Base-by-base conservation (phyloP, 2,797 vertebrate species). In the Pangasius mekongensis region DNA sequence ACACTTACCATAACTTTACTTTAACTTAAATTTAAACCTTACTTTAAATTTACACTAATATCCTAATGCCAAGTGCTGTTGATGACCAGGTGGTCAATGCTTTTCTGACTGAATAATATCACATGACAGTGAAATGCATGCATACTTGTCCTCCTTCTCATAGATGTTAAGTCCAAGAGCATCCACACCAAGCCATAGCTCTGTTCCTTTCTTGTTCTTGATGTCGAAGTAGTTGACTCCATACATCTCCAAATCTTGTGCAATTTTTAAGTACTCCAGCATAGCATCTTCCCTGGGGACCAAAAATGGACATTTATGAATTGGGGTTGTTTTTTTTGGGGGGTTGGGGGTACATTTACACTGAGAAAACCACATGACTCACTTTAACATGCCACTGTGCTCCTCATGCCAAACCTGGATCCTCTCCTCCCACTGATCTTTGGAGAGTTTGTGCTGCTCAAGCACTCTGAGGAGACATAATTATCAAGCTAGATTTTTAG, bases 221-320 rank as follows among this genome's bases (percentile, higher is more conserved):
- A 99, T 99, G 91, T 99, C 98, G 88, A 99, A 99, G 92, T 97
- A 99, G 95, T 98, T 99, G 93, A 99, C 95, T 13, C 98, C 98
- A 76, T 98, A 99, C 99, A 99, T 99, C 89, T 99, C 99, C 93
- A 99, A 94, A 92, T 99, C 99, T 94, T 99, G 99, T 43, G 98
- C 95, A 49, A 99, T 99, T 96, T 99, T 99, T 94, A 99, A 94
- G 90, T 99, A 99, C 93, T 99, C 99, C 47, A 98, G 88, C 95
- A 99, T 98, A 43, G 98, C 95, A 5, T 95, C 98, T 60, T 99
- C 98, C 92, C 99, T 99, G 87, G 74, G 86, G 43, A 69, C 14
- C 64, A 69, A 81, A 20, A 64, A 73, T 2, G 52, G 0, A 89
- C 36, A 86, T n/a, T 87, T 56, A 54, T 77, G 3, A 54, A 47